These are phyloP conservation scores for Orgyia antiqua DNA, from an alignment of 2,888 invertebrate species.

Conservation along the genomic window DNA sequence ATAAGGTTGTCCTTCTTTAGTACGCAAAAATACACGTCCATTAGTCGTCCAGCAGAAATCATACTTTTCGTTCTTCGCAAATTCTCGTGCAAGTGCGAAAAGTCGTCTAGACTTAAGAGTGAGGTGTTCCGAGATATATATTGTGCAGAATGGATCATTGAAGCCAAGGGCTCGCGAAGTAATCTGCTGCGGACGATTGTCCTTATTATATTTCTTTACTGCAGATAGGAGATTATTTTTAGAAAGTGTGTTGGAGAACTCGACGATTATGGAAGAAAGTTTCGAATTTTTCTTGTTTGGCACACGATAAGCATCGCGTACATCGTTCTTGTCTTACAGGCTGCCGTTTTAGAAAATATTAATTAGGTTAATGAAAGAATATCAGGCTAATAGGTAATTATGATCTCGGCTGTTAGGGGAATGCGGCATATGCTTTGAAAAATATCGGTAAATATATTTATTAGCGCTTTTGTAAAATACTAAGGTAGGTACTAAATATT, in stretches of 20 bases:
- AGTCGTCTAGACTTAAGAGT: background rate
- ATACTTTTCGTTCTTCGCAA: background rate
- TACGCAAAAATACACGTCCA: background rate
- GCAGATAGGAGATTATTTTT: background rate
- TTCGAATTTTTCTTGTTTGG: background rate
- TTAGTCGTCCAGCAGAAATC: background rate
- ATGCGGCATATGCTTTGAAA: background rate
- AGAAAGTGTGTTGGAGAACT: background rate
- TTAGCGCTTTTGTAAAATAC: no score
- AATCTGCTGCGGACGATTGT: background rate
- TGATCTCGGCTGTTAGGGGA: background rate
- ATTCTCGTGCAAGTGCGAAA: background rate
- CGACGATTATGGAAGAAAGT: background rate
- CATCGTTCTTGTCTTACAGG: background rate
- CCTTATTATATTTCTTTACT: background rate
- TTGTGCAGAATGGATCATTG: background rate
- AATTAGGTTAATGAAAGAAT: background rate
- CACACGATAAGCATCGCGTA: background rate
- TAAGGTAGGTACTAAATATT: no score
- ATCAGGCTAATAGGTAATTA: background rate
- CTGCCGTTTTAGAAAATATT: background rate
- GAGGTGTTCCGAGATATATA: background rate
- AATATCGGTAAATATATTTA: no score
- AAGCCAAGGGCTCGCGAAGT: background rate
- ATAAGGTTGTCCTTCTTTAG: slow-evolving; percentile 13